A percentile compares a stretch with the other conserved stretches of the same genome.
phyloP scores from a whole-genome alignment of 2,113 vertebrate genomes.

The Pomatostomus ruficeps region DNA sequence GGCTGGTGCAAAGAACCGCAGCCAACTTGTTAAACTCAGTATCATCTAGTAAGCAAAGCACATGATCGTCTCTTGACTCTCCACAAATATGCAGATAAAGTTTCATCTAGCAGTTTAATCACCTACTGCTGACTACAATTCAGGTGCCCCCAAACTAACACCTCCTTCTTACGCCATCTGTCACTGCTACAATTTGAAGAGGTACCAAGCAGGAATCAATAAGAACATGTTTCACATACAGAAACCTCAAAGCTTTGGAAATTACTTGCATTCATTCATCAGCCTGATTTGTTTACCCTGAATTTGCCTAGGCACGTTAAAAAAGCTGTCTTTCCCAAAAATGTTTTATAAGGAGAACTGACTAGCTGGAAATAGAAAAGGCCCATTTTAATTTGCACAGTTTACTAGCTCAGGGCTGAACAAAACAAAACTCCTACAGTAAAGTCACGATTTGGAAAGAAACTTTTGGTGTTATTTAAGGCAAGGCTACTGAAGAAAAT shows the following conservation, averaged over 20 bases:
- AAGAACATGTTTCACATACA: not conserved
- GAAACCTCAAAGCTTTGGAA: not conserved
- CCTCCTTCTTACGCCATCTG: not conserved
- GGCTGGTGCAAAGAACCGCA: not conserved
- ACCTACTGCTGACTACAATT: not conserved
- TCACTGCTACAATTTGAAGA: not conserved
- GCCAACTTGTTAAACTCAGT: not conserved
- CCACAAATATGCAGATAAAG: not conserved
- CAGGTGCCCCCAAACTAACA: not conserved
- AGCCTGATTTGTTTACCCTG: not conserved
- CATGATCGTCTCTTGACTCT: not conserved
- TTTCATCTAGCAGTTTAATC: not conserved
- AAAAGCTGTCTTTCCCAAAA: not conserved
- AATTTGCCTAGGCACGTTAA: not conserved
- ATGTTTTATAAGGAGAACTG: not conserved
- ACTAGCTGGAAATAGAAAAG: not conserved
- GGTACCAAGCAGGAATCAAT: not conserved
- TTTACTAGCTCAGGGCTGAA: not conserved
- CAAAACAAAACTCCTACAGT: not conserved
- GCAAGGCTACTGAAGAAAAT: not conserved
- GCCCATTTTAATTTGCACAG: not conserved
- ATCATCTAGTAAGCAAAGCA: not conserved
- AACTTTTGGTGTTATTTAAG: not conserved
- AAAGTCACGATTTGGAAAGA: not conserved
- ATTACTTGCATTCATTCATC: not conserved